These are phyloP conservation scores for Sericinus montela DNA, from an alignment of 2,888 invertebrate species.

Conservation along the genomic window DNA sequence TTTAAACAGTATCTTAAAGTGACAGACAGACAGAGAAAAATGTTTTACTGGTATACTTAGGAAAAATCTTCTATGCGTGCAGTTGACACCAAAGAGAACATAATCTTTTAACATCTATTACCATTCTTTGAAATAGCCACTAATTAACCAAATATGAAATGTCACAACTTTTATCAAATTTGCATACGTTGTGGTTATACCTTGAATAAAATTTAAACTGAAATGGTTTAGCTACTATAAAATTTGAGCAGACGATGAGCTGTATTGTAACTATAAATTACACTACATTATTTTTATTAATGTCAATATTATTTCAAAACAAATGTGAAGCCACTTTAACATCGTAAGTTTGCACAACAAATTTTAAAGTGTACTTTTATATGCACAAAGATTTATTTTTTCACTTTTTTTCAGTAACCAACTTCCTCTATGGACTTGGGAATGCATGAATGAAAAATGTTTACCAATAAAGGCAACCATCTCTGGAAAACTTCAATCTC, in stretches of 20 bases:
- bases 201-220: neutral
- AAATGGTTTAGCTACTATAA: slow-evolving; percentile 4
- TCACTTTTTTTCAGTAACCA: slow-evolving; percentile 42
- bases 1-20: too few species aligned
- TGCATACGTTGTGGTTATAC: slow-evolving; percentile 1
- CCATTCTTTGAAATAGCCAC: too few species aligned
- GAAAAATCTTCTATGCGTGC: too few species aligned
- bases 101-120: slow-evolving; percentile 7
- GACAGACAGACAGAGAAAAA: too few species aligned
- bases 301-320: slow-evolving; percentile 1
- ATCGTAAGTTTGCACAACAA: slow-evolving; percentile 13
- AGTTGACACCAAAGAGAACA: too few species aligned
- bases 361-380: neutral
- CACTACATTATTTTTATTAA: slow-evolving; percentile 1
- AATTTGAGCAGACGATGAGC: slow-evolving; percentile 7
- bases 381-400: neutral
- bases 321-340: slow-evolving; percentile 1
- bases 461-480: slow-evolving; percentile 64
- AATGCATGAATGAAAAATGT: slow-evolving; percentile 83
- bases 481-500: slow-evolving; percentile 65
- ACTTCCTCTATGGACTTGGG: slow-evolving; percentile 85
- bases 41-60: too few species aligned
- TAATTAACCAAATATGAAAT: too few species aligned
- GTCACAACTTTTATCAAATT: too few species aligned
- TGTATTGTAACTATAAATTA: neutral